A percentile compares a stretch with the other conserved stretches of the same genome.
phyloP scores from a whole-genome alignment of 2,888 invertebrate species.

The Lycaena phlaeas region DNA sequence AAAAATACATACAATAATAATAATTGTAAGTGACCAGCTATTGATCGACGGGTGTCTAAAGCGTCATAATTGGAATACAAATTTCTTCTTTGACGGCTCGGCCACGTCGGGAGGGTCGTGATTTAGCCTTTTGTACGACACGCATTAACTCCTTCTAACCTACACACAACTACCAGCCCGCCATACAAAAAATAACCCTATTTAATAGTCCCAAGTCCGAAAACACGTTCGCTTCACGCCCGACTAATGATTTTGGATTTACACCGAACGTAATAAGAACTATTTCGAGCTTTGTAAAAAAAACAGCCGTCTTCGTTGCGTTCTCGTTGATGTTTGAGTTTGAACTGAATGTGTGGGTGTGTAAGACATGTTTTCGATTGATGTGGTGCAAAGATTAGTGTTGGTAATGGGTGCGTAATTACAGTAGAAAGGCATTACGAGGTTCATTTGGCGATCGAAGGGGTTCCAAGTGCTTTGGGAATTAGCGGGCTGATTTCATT shows the following conservation, averaged over 20 bases:
- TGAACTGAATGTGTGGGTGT: slow-evolving; percentile 27
- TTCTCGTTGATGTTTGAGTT: slow-evolving; percentile 23
- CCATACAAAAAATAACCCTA: slow-evolving; percentile 34
- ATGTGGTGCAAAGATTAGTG: slow-evolving; percentile 51
- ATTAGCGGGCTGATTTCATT: slow-evolving; percentile 44
- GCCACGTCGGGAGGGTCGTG: slow-evolving; percentile 54
- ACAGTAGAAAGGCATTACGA: slow-evolving; percentile 66
- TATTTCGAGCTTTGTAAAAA: slow-evolving; percentile 38
- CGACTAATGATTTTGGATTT: slow-evolving; percentile 45
- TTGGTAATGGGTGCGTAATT: slow-evolving; percentile 66
- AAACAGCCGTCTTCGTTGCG: slow-evolving; percentile 16
- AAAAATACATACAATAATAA: too few species aligned
- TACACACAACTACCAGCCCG: slow-evolving; percentile 35
- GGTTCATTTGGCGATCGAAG: slow-evolving; percentile 62
- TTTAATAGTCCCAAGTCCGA: slow-evolving; percentile 18
- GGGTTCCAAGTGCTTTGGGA: slow-evolving; percentile 47
- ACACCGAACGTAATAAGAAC: slow-evolving; percentile 48
- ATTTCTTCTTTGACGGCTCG: slow-evolving; percentile 63
- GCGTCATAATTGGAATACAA: slow-evolving; percentile 71
- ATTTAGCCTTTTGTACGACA: slow-evolving; percentile 71
- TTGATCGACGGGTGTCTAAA: slow-evolving; percentile 33
- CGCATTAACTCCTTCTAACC: slow-evolving; percentile 69
- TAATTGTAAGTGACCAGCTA: slow-evolving; percentile 29
- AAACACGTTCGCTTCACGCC: slow-evolving; percentile 19
- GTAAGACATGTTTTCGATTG: slow-evolving; percentile 30